Evolutionary conservation across 2,888 invertebrate genomes (phyloP), one percentile per base, ranked within the genome.

Genomic region (Noctua comes): DNA sequence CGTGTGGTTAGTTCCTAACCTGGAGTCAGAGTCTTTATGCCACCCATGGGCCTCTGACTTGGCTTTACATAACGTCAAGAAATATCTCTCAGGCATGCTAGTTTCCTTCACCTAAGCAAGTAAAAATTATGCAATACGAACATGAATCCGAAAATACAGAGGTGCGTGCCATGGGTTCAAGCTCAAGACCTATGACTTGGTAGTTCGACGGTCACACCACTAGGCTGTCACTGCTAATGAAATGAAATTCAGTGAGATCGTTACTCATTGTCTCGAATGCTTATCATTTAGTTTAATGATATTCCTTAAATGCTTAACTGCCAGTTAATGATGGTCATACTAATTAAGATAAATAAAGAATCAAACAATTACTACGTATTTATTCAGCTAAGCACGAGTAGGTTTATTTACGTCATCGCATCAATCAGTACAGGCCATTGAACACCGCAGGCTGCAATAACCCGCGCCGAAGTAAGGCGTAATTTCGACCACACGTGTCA

Each of bases 361-460:
- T 21, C 24, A 43, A 21, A 46, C n/a, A 59, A 66, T n/a, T 65
- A 31, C 24, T 71, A 43, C 13, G 16, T 62, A n/a, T n/a, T n/a
- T 54, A 64, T n/a, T 24, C 57, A 46, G 64, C n/a, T 64, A 80
- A 54, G 64, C 78, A 80, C 62, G 62, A 71, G 48, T 57, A 36
- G 6, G 46, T 68, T n/a, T 27, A 21, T 4, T 13, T 27, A 78
- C 13, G 54, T 57, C 40, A 57, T 73, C 54, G 43, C 18, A 43
- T 13, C 43, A 74, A 40, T 48, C 21, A n/a, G 13, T 65, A 59
- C 43, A 71, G 18, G n/a, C 11, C 18, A n/a, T 64, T 40, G 65
- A 43, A 10, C 21, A 27, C 66, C 27, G 21, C 10, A 8, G 24
- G 10, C 54, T 54, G 59, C 27, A 16, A 59, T 27, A 59, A 6